A percentile compares a stretch with the other conserved stretches of the same genome.
Conservation (phyloP, 2,888 invertebrate species). For the Octodonta nipae region DNA sequence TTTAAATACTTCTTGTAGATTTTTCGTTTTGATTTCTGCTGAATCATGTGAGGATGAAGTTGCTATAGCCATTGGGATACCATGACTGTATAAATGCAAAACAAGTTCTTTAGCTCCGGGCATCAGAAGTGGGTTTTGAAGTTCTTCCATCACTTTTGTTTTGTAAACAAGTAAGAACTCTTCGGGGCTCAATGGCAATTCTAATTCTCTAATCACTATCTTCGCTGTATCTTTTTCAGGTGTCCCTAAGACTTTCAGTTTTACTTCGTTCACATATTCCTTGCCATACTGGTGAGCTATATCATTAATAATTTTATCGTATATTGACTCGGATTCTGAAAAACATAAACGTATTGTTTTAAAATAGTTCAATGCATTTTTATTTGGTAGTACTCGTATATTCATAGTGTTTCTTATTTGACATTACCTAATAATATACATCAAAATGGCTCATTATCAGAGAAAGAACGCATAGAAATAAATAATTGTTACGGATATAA, state of each 20-base stretch:
- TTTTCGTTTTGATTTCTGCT: slow-evolving; percentile 42
- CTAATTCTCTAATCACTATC: slow-evolving; percentile 41
- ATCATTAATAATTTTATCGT: slow-evolving; percentile 58
- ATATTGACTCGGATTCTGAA: slow-evolving; percentile 68
- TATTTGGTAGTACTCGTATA: too few relatives aligned
- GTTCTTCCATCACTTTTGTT: slow-evolving; percentile 34
- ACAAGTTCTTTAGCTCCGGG: slow-evolving; percentile 38
- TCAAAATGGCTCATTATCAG: too few relatives aligned
- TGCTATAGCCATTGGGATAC: slow-evolving; percentile 54
- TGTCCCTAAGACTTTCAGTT: slow-evolving; percentile 41
- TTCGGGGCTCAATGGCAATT: slow-evolving; percentile 46
- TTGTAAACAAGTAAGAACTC: slow-evolving; percentile 44
- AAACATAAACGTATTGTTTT: too few relatives aligned
- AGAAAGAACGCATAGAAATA: too few relatives aligned
- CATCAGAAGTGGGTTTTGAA: slow-evolving; percentile 44
- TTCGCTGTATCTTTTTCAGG: slow-evolving; percentile 39
- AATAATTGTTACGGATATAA: too few relatives aligned
- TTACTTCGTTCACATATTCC: slow-evolving; percentile 60
- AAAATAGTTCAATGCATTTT: too few relatives aligned
- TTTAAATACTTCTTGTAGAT: slow-evolving; percentile 38
- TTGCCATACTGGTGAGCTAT: slow-evolving; percentile 60
- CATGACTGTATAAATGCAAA: slow-evolving; percentile 43
- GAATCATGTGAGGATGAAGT: slow-evolving; percentile 49
- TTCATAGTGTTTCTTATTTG: too few relatives aligned
- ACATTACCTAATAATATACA: too few relatives aligned